Evolutionary conservation across 2,113 vertebrate genomes (phyloP).

Genomic region (Pelobates fuscus): DNA sequence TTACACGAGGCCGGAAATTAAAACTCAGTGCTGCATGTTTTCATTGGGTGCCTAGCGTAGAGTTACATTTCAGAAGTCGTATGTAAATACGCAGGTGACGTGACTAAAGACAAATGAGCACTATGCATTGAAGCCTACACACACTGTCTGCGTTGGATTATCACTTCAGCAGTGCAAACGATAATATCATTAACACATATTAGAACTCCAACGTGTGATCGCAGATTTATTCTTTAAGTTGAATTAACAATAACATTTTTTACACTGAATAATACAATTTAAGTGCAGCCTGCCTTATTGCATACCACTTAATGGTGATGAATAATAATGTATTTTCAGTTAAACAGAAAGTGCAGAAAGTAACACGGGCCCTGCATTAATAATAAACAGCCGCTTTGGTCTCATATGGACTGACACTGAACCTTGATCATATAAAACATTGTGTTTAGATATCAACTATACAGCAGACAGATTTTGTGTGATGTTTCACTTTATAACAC

Average conservation of each 20-base stretch:
- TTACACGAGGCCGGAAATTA: too few relatives aligned
- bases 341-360: slow-evolving; percentile 5
- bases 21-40: too few relatives aligned
- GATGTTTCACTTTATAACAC: too few relatives aligned
- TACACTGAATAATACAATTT: slow-evolving; percentile 19
- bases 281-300: slow-evolving; percentile 6
- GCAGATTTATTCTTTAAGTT: not conserved
- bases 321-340: slow-evolving; percentile 8
- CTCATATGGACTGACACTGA: too few relatives aligned
- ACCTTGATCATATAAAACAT: too few relatives aligned
- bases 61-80: too few relatives aligned
- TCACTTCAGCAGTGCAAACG: slow-evolving; percentile 34
- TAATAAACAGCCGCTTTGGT: not conserved
- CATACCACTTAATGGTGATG: slow-evolving; percentile 4
- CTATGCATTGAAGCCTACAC: not conserved
- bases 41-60: too few relatives aligned
- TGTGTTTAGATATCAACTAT: too few relatives aligned
- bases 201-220: not conserved
- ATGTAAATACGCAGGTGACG: not conserved
- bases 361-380: slow-evolving; percentile 5
- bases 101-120: not conserved
- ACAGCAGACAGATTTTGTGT: too few relatives aligned
- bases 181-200: not conserved
- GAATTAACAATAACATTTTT: slow-evolving; percentile 17
- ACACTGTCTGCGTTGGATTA: not conserved